phyloP scores from a whole-genome alignment of 2,888 invertebrate species.

The Lochmaea capreae region DNA sequence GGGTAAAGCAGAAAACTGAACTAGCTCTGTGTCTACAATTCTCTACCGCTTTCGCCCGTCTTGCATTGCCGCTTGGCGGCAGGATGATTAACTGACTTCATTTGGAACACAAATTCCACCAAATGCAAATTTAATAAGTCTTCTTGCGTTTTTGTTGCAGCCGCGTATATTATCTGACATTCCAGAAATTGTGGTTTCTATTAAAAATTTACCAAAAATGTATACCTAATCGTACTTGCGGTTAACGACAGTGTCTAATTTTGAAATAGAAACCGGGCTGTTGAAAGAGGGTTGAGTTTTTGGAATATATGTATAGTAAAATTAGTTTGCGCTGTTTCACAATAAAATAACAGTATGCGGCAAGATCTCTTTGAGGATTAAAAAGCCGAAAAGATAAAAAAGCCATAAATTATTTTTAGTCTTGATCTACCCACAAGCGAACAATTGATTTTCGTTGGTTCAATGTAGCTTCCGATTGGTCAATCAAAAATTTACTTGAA shows the following conservation, averaged over 20 bases:
- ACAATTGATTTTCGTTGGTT: too few relatives aligned
- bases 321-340: too few relatives aligned
- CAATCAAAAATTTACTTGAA: too few relatives aligned
- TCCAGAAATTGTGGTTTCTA: conserved; percentile 38
- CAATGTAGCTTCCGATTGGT: too few relatives aligned
- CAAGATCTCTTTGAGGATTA: too few relatives aligned
- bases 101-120: conserved; percentile 66
- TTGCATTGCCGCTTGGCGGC: conserved; percentile 55
- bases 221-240: not conserved
- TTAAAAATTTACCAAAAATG: conserved; percentile 45
- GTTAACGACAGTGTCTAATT: not conserved
- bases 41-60: conserved; percentile 54
- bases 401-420: too few relatives aligned
- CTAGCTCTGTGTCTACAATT: conserved; percentile 62
- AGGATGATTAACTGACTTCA: conserved; percentile 66
- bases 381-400: too few relatives aligned
- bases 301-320: not conserved
- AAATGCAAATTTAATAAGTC: conserved; percentile 67
- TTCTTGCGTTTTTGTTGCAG: conserved; percentile 59
- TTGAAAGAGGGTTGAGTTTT: not conserved
- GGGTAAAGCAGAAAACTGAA: conserved; percentile 64
- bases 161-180: conserved; percentile 42
- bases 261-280: not conserved
- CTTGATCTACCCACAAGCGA: too few relatives aligned
- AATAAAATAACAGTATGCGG: too few relatives aligned